Evolutionary conservation across 1,140 invertebrate genomes (phyloP).

Genomic region (Camponotus floridanus): DNA sequence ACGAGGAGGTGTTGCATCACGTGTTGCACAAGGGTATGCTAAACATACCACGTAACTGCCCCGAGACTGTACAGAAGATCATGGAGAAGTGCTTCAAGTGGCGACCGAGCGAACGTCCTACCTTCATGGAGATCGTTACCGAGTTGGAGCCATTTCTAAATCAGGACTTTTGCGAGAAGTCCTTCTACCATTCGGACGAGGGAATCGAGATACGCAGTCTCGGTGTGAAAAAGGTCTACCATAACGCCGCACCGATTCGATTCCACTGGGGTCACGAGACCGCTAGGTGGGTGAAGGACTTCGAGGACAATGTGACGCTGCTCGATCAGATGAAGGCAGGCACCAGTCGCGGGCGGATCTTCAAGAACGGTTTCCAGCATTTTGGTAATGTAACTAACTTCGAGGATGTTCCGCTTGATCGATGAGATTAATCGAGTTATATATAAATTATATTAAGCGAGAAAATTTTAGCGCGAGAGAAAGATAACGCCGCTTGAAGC

Average conservation of each 20-base stretch:
- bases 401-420: constrained; percentile 79
- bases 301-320: constrained; percentile 81
- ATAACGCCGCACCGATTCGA: constrained; percentile 77
- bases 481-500: constrained; percentile 17
- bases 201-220: constrained; percentile 80
- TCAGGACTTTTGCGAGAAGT: constrained; percentile 84
- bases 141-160: constrained; percentile 84
- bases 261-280: constrained; percentile 82
- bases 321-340: constrained; percentile 79
- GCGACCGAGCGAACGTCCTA: constrained; percentile 81
- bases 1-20: constrained; percentile 89
- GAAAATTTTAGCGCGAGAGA: background rate
- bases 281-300: constrained; percentile 80
- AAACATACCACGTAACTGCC: constrained; percentile 87
- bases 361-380: constrained; percentile 81
- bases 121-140: constrained; percentile 86
- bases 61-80: constrained; percentile 83
- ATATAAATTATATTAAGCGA: background rate
- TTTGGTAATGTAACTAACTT: constrained; percentile 74
- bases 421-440: constrained; percentile 67
- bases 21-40: constrained; percentile 89
- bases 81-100: constrained; percentile 86
- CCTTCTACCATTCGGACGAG: constrained; percentile 86
- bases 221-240: constrained; percentile 79
- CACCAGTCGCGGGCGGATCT: constrained; percentile 77